These are phyloP conservation scores for Metacarcinus magister DNA, from an alignment of 2,888 invertebrate genomes.

Conservation along the genomic window DNA sequence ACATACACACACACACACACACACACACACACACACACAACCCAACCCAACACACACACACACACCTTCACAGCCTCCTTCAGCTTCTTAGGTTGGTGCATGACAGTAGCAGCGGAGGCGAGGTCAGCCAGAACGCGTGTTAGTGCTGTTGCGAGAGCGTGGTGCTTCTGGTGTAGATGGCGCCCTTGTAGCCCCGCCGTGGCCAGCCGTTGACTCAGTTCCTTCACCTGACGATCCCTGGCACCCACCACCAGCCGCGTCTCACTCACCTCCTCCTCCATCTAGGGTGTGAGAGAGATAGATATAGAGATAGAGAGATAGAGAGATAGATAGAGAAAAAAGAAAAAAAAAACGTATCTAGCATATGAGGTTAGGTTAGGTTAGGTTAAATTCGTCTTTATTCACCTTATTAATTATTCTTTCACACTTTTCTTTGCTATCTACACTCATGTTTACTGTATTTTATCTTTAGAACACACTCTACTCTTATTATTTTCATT, in stretches of 20 bases:
- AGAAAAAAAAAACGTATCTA: not conserved
- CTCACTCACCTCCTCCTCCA: constrained; percentile 77
- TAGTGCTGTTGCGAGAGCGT: constrained; percentile 88
- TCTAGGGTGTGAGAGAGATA: not conserved
- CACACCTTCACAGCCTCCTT: constrained; percentile 86
- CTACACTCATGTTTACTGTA: too few relatives aligned
- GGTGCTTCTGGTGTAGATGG: constrained; percentile 88
- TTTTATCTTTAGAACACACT: too few relatives aligned
- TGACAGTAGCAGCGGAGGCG: constrained; percentile 90
- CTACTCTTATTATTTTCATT: too few relatives aligned
- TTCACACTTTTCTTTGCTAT: too few relatives aligned
- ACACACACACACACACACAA: constrained; percentile 83
- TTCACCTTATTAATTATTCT: too few relatives aligned
- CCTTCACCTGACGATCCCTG: constrained; percentile 90
- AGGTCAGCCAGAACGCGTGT: constrained; percentile 92
- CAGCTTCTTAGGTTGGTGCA: constrained; percentile 90
- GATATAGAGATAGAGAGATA: not conserved
- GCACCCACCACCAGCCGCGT: constrained; percentile 90
- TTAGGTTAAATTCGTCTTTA: too few relatives aligned
- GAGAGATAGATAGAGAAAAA: not conserved
- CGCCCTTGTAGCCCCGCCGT: constrained; percentile 90
- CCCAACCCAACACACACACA: not conserved
- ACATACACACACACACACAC: not conserved
- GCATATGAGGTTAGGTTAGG: too few relatives aligned
- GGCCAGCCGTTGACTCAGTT: constrained; percentile 90